Evolutionary conservation across 2,113 vertebrate genomes (phyloP), one percentile per base, ranked within the genome.

Genomic region (Coryphaenoides rupestris): DNA sequence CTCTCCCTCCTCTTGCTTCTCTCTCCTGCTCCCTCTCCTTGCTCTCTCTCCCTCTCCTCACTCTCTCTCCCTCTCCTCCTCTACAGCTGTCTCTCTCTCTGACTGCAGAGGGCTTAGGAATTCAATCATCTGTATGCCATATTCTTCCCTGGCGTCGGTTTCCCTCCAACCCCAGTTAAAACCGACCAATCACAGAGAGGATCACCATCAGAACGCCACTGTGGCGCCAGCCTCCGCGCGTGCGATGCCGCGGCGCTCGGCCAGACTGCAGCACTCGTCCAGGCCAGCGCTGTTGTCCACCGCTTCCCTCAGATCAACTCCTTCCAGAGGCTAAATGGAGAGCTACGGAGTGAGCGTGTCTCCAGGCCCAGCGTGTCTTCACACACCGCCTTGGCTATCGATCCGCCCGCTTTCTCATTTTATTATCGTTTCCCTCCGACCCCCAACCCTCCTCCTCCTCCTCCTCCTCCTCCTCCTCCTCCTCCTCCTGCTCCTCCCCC

Each of bases 51-150:
- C 53, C 33, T 53, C n/a, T 23, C n/a, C 24, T 65, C 53, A 53
- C 33, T 53, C 19, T 53, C 50, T 65, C 17, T 62, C 69, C 46
- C 60, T 2, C 46, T 47, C 46, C 15, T 47, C 24, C 3, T 47
- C 46, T 47, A 12, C 10, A 2, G 2, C 46, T 47, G 4, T 69
- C 23, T 7, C 63, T 67, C 60, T 81, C 63, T 74, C 68, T 63
- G 61, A 66, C 70, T 73, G 82, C 84, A 85, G 76, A 74, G 74
- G n/a, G 77, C 67, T 80, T 63, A 64, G 68, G 75, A 79, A 82
- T 86, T 85, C 85, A 85, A 86, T 87, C 83, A 86, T 81, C 74
- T 77, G 78, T 69, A 69, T 75, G 73, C 80, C 70, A 79, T 67
- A n/a, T 74, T 72, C 71, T 16, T 49, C 66, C 72, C 72, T 59